Conservation (phyloP, 2,888 invertebrate genomes). For the Apamea monoglypha region DNA sequence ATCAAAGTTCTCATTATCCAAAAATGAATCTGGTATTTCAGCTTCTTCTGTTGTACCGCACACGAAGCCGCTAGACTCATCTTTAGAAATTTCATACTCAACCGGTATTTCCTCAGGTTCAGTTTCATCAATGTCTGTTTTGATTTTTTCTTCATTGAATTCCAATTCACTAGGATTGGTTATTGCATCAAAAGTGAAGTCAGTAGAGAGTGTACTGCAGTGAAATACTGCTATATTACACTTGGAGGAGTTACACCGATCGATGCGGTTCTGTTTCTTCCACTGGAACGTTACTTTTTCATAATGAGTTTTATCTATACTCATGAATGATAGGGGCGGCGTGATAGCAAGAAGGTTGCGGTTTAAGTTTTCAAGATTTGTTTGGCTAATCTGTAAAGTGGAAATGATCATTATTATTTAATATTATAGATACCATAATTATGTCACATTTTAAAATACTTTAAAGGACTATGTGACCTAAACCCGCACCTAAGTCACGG, state of each 20-base stretch:
- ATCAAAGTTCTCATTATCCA: conserved; percentile 64
- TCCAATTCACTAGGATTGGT: conserved; percentile 57
- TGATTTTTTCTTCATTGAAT: conserved; percentile 60
- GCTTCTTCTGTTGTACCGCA: conserved; percentile 1
- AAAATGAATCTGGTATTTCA: conserved; percentile 52
- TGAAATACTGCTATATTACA: conserved; percentile 75
- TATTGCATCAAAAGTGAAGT: conserved; percentile 70
- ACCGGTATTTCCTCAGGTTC: conserved; percentile 1
- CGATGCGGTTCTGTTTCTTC: conserved; percentile 73
- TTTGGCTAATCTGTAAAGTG: conserved; percentile 78
- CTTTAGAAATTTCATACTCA: conserved; percentile 35
- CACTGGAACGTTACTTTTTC: conserved; percentile 79
- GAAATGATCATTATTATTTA: not conserved
- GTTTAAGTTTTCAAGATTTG: conserved; percentile 74
- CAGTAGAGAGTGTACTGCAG: conserved; percentile 75
- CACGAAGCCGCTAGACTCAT: conserved; percentile 26
- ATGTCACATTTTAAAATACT: not conserved
- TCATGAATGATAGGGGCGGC: conserved; percentile 77
- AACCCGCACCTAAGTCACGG: not conserved
- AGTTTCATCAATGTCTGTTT: conserved; percentile 57
- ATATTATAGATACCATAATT: not conserved
- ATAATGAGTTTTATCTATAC: conserved; percentile 72
- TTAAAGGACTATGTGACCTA: not conserved
- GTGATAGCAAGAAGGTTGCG: conserved; percentile 70
- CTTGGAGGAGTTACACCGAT: conserved; percentile 50